Evolutionary conservation across 1,140 invertebrate species (phyloP), one percentile per base, ranked within the genome.

Genomic region (Bombus haemorrhoidalis): DNA sequence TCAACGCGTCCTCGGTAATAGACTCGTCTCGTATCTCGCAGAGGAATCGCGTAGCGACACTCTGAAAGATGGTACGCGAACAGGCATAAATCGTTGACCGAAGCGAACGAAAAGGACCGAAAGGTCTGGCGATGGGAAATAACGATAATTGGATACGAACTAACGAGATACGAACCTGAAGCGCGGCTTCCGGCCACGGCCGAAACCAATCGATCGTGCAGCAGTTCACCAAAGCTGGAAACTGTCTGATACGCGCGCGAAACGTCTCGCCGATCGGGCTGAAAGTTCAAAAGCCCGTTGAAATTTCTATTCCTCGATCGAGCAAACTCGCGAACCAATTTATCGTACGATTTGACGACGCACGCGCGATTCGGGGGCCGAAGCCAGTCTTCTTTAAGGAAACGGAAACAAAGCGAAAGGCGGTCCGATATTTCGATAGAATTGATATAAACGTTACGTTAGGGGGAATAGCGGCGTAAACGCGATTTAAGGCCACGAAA

Each of bases 181-280:
- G 92, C 13, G 97, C 97, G 76, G 96, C 95, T 66, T 96, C 95
- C 6, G 97, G 97, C 97, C 97, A 97, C 22, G 96, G 95, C 89
- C 95, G 96, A 92, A 97, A 97, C 97, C 97, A 97, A 93, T 98
- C 97, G 84, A 98, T 97, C 0, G 97, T 97, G 91, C 97, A 97
- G 88, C 97, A 97, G 91, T 97, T 97, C 28, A 97, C 96, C 57
- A 98, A 93, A 1, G 97, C 97, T 0, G 97, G 97, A 92, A 97
- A 98, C 93, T 97, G 97, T 69, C 97, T 94, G 32, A 97, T 94
- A 77, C 97, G 94, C 74, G 96, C 96, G 69, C 97, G 95, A 92
- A 97, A 97, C 41, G 96, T 93, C 86, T 97, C 96, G 22, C 97
- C 97, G 83, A 97, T 96, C 1, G 97, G 97, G 86, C 97, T 97